Evolutionary conservation across 2,113 vertebrate species (phyloP), one percentile per base, ranked within the genome.

Genomic region (Serinus canaria): DNA sequence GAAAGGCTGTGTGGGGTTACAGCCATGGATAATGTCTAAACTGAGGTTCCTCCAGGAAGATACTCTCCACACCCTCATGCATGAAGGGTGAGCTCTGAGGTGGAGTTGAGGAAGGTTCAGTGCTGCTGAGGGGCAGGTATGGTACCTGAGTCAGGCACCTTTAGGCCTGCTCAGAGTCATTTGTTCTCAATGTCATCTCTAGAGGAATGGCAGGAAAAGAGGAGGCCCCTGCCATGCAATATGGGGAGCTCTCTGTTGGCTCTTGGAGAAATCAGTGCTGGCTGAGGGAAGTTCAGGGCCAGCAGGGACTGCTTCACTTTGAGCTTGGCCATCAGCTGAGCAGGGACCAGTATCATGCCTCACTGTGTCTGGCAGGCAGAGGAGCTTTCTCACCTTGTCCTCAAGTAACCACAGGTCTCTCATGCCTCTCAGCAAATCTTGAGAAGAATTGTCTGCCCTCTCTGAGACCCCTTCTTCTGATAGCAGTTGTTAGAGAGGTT

Each of bases 1-100:
- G 63, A 81, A 76, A 86, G 39, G 46, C 73, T 63, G 33, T 27
- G 14, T 70, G 60, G 37, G n/a, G 55, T 56, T 77, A n/a, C 50
- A 84, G 68, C 19, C 35, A 63, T 4, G 21, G 59, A 35, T 33
- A 30, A 58, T 4, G 30, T 28, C 39, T 79, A 74, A 77, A 47
- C 4, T 7, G n/a, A 52, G 28, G 39, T 58, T 89, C 39, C 72
- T 44, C 25, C n/a, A 28, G 64, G 1, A 9, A 47, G 21, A 24
- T 15, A 44, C 31, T 19, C 2, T 0, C 37, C 46, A 52, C 22
- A 59, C 1, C 8, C 24, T 31, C 39, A 33, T 11, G 39, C 0
- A 0, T 35, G 67, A 55, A 83, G 12, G 27, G 31, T 15, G 28
- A 55, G 16, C 21, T 85, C 44, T 7, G 1, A 37, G 31, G 28